Base-by-base conservation (phyloP, 2,797 vertebrate genomes). In the Hephaestus fuliginosus region DNA sequence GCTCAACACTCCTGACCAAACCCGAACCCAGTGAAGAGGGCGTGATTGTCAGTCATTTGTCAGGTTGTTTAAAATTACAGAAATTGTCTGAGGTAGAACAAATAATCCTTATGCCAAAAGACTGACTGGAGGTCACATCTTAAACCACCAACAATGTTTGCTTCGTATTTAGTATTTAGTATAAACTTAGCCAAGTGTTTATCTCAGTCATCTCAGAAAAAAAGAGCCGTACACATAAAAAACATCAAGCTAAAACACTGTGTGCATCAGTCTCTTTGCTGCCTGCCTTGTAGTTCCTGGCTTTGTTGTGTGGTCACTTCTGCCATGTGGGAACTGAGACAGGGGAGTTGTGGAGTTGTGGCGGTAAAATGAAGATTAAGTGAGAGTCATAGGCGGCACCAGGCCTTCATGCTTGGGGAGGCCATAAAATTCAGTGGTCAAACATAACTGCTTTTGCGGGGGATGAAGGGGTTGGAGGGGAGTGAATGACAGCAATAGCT, bases 291-390 rank as follows among this genome's bases (percentile, higher is more conserved):
- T 25, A 28, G 13, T 13, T 58, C 30, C 28, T 44, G 44, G 9
- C 17, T 60, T 62, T 30, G 18, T 36, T 30, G 44, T 14, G 5
- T 49, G 22, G 41, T 18, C 28, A 28, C 61, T 53, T 51, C 11
- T 30, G 44, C 66, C 53, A 71, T 46, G 44, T 25, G 22, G 75
- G 25, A 15, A 22, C 13, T 2, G 58, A 36, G 46, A 67, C 14
- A n/a, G 36, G 41, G 20, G 20, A 56, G 51, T 1, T 28, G 53
- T 14, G 55, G 20, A 46, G 53, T 68, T 14, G 28, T 12, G 64
- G 22, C 51, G 51, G 60, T 55, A 46, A 69, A 70, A 82, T 57
- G 39, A 66, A 64, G 58, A 74, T 70, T 44, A 55, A 56, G 13
- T 33, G 53, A 57, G 41, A 70, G 25, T 51, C 69, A 33, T 2